phyloP scores from a whole-genome alignment of 30 jellyfish, hydroid and myxozoan genomes.

The Aurelia sp. region DNA sequence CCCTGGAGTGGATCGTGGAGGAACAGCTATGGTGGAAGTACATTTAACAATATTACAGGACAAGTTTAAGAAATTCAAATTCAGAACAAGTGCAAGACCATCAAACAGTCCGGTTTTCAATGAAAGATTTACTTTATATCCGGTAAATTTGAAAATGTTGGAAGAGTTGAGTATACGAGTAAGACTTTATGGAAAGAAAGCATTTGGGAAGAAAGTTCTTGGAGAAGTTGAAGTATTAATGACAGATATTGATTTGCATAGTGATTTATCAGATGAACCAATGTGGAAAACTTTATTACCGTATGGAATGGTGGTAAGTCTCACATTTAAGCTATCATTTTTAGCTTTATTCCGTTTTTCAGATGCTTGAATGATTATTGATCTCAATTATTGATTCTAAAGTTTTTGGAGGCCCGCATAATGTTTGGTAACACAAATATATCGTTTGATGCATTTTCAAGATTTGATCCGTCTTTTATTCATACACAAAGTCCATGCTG shows the following conservation, averaged over 20 bases:
- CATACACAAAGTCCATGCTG: no score
- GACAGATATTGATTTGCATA: slow-evolving; percentile 73
- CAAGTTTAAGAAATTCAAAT: slow-evolving; percentile 55
- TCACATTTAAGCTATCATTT: neutral
- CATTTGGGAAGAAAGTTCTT: slow-evolving; percentile 70
- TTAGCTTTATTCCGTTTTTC: no score
- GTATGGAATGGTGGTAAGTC: slow-evolving; percentile 90
- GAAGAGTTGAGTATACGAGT: slow-evolving; percentile 84
- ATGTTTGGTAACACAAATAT: neutral
- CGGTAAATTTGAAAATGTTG: slow-evolving; percentile 48
- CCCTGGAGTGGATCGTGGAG: slow-evolving; percentile 91
- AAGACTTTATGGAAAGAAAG: slow-evolving; percentile 70
- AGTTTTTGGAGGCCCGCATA: neutral
- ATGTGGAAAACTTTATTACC: slow-evolving; percentile 87
- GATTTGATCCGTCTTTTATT: no score
- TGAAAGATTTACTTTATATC: slow-evolving; percentile 66
- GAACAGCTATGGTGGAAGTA: slow-evolving; percentile 74
- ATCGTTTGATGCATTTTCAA: neutral
- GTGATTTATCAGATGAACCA: slow-evolving; percentile 87
- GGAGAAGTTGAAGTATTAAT: slow-evolving; percentile 81
- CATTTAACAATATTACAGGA: slow-evolving; percentile 81
- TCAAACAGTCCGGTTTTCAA: slow-evolving; percentile 79
- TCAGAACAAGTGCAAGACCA: slow-evolving; percentile 68
- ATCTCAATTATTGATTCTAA: neutral
- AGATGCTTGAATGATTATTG: no score